A percentile compares a stretch with the other conserved stretches of the same genome.
These are phyloP conservation scores for Drosophila navojoa DNA, from an alignment of 1,140 invertebrate species.

Conservation along the genomic window DNA sequence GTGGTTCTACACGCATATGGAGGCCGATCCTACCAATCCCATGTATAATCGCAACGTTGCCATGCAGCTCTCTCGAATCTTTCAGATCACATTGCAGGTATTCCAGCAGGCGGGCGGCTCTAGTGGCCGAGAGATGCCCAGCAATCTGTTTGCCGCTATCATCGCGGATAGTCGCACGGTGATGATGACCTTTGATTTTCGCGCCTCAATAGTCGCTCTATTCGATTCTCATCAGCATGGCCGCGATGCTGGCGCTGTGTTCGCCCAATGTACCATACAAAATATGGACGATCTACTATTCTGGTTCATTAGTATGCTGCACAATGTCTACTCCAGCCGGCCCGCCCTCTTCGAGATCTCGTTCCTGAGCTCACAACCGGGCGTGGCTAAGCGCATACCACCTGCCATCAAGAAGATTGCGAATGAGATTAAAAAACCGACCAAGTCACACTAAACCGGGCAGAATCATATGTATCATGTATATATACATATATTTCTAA, in stretches of 20 bases:
- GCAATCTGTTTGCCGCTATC: constrained; percentile 72
- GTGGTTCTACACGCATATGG: constrained; percentile 82
- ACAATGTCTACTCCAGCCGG: constrained; percentile 74
- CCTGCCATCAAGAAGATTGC: constrained; percentile 70
- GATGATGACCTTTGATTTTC: constrained; percentile 75
- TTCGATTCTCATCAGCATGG: constrained; percentile 81
- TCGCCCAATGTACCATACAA: constrained; percentile 69
- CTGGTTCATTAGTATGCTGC: constrained; percentile 78
- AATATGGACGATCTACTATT: constrained; percentile 71
- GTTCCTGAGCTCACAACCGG: constrained; percentile 71
- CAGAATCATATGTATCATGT: constrained; percentile 1
- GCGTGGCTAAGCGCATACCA: constrained; percentile 69
- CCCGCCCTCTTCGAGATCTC: constrained; percentile 74
- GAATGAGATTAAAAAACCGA: constrained; percentile 58
- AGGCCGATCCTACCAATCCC: constrained; percentile 68
- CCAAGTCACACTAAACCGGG: constrained; percentile 27
- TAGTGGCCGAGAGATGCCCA: constrained; percentile 30
- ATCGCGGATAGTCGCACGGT: constrained; percentile 80
- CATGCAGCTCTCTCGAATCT: constrained; percentile 63
- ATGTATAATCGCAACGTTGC: constrained; percentile 73
- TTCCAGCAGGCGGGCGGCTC: constrained; percentile 55
- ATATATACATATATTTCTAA: not conserved
- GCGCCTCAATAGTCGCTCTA: constrained; percentile 65
- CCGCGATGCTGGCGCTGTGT: constrained; percentile 71
- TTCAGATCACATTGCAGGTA: constrained; percentile 68